These are phyloP conservation scores for Aleiodes alternator DNA, from an alignment of 2,888 invertebrate genomes.

Conservation along the genomic window DNA sequence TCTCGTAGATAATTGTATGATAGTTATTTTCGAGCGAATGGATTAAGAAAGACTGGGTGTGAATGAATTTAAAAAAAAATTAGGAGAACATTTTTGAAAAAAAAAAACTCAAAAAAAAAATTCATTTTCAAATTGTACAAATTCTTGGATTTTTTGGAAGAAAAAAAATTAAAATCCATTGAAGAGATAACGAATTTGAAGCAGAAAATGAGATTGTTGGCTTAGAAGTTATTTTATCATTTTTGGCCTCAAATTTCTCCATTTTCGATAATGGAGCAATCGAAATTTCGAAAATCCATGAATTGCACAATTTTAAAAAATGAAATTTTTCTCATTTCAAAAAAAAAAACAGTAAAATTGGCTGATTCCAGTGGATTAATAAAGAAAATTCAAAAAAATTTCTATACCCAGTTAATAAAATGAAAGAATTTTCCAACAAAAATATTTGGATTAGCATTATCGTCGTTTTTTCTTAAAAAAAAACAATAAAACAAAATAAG, in stretches of 20 bases:
- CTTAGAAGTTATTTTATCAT: slow-evolving; percentile 44
- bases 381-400: slow-evolving; percentile 32
- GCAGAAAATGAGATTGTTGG: background rate
- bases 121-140: too few relatives aligned
- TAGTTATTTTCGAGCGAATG: slow-evolving; percentile 36
- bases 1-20: slow-evolving; percentile 59
- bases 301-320: too few relatives aligned
- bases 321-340: too few relatives aligned
- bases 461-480: slow-evolving; percentile 57
- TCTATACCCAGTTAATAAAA: slow-evolving; percentile 54
- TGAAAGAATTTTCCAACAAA: slow-evolving; percentile 39
- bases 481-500: slow-evolving; percentile 39
- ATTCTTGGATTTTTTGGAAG: background rate
- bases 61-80: slow-evolving; percentile 39
- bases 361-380: too few relatives aligned
- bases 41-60: slow-evolving; percentile 29
- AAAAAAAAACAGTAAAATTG: too few relatives aligned
- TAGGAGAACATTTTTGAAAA: background rate
- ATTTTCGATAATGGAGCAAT: too few relatives aligned
- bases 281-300: too few relatives aligned
- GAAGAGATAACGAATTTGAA: too few relatives aligned
- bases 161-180: slow-evolving; percentile 29
- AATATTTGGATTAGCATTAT: slow-evolving; percentile 47
- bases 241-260: too few relatives aligned
- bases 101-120: slow-evolving; percentile 14